Evolutionary conservation across 2,113 vertebrate genomes (phyloP).

Genomic region (Ailurus styani): DNA sequence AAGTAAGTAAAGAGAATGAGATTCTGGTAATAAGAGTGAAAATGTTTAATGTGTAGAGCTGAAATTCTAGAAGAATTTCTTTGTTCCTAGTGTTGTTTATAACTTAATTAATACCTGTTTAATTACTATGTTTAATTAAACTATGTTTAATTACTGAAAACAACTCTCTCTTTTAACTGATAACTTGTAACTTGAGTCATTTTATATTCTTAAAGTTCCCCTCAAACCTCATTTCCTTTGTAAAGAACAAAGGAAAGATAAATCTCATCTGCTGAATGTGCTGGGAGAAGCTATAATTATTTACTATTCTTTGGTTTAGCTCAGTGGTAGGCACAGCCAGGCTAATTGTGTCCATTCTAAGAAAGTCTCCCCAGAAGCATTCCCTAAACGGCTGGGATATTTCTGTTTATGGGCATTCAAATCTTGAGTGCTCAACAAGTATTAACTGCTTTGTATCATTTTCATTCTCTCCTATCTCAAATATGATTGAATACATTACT

Average conservation of each 20-base stretch:
- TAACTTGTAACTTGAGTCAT: not conserved
- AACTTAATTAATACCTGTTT: not conserved
- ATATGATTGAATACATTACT: not conserved
- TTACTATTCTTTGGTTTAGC: not conserved
- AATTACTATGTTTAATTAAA: too few relatives aligned
- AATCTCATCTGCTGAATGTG: not conserved
- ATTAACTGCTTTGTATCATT: not conserved
- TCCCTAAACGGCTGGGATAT: not conserved
- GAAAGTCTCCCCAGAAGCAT: not conserved
- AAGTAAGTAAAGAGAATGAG: not conserved
- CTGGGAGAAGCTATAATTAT: not conserved
- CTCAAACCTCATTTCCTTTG: not conserved
- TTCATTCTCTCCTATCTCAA: not conserved
- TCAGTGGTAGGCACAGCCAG: not conserved
- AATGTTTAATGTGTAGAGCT: not conserved
- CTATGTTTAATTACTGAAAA: not conserved
- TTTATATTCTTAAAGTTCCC: not conserved
- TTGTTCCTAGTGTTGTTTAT: not conserved
- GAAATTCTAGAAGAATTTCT: not conserved
- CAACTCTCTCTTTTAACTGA: not conserved
- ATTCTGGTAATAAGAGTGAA: not conserved
- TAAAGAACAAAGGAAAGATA: not conserved
- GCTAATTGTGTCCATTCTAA: not conserved
- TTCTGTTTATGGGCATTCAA: not conserved
- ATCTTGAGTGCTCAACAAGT: not conserved